Conservation (phyloP, 2,797 vertebrate species). For the Chiloscyllium punctatum region DNA sequence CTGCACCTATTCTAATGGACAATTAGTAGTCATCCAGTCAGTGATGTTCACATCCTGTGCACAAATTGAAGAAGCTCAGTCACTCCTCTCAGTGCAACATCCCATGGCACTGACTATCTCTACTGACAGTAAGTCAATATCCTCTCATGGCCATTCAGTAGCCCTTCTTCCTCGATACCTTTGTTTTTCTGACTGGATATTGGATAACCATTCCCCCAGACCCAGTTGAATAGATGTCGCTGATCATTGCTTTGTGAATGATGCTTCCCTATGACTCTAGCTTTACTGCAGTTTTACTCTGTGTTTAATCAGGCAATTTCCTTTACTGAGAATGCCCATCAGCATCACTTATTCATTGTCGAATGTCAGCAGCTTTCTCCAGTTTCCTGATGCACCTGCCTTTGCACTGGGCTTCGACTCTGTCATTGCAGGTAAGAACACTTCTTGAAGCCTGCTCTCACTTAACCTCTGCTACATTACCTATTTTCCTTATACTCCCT, state of each 20-base stretch:
- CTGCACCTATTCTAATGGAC: no score
- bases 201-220: not conserved
- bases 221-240: not conserved
- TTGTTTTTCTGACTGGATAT: not conserved
- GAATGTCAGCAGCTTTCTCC: conserved; percentile 85
- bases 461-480: not conserved
- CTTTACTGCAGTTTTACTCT: not conserved
- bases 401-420: conserved; percentile 91
- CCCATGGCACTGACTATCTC: no score
- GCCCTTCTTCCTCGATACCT: not conserved
- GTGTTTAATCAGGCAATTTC: conserved; percentile 61
- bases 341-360: conserved; percentile 76
- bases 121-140: no score
- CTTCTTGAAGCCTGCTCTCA: not conserved
- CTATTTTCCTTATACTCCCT: not conserved
- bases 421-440: conserved; percentile 69
- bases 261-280: not conserved
- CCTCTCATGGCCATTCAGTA: no score
- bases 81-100: not conserved
- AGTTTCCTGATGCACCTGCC: conserved; percentile 87
- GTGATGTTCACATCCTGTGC: no score
- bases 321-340: conserved; percentile 79
- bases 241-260: not conserved
- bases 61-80: not conserved
- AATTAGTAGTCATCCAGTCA: no score